Evolutionary conservation across 2,797 vertebrate genomes (phyloP), one percentile per base, ranked within the genome.

Genomic region (Antennarius maculatus): DNA sequence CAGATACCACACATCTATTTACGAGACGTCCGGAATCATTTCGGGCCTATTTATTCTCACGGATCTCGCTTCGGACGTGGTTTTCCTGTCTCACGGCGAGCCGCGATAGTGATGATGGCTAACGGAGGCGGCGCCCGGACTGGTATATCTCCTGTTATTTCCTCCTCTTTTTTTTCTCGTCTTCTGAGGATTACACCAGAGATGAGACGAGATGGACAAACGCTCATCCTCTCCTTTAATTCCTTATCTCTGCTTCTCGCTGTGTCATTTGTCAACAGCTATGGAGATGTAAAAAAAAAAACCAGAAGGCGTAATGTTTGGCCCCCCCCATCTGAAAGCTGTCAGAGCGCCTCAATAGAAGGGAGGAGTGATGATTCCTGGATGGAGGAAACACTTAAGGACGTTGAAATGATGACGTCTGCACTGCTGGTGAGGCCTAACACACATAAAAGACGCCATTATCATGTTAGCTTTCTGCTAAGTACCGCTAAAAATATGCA

Each of bases 131-230:
- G 72, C 79, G 75, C 85, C 81, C 61, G 29, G 53, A 76, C 61
- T 72, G 83, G 81, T 89, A 91, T 85, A 90, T 90, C 65, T 46
- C 54, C 73, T 89, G 84, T 86, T 87, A 90, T 89, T 90, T 89
- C 83, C 85, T 87, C 81, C 65, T 61, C 39, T 57, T 42, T 45
- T 48, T 45, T 6, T 46, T 70, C 58, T 66, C 41, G 17, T 61
- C 49, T 79, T 68, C 42, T 13, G 45, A 31, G 41, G 52, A 71
- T 82, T 76, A 77, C 31, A 53, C 47, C 42, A 48, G 39, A 77
- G 50, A 66, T 52, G 52, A 71, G 63, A 77, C 64, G 62, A 79
- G 76, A 80, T 43, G 56, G 46, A 17, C 6, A 7, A 1, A 34
- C 13, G 28, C 77, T 64, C 61, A 71, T 69, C 73, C 16, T 67